phyloP scores from a whole-genome alignment of 1,140 invertebrate genomes.

The Leptonema lineaticorne region DNA sequence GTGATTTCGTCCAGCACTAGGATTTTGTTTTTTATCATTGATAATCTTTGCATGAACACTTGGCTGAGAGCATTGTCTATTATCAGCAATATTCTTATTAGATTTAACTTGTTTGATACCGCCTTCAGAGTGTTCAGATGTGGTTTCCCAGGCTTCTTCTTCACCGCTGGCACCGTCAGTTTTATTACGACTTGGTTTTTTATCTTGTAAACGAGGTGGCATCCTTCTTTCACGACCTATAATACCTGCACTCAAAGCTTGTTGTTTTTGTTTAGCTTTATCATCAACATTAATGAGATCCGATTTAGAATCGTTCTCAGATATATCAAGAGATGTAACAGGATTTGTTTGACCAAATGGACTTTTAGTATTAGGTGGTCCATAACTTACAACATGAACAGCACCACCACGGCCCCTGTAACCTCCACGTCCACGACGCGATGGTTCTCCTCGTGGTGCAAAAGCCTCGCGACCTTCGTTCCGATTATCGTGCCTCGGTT shows the following conservation, averaged over 20 bases:
- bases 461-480: constrained; percentile 62
- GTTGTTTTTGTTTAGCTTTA: constrained; percentile 69
- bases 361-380: constrained; percentile 73
- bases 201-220: constrained; percentile 45
- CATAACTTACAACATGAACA: constrained; percentile 64
- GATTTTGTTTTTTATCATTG: constrained; percentile 19
- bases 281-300: constrained; percentile 58
- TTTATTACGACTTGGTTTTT: constrained; percentile 39
- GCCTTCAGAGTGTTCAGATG: constrained; percentile 66
- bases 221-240: constrained; percentile 52
- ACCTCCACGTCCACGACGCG: constrained; percentile 71
- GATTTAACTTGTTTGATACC: constrained; percentile 45
- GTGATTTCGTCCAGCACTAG: constrained; percentile 29
- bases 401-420: neutral
- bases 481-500: constrained; percentile 44
- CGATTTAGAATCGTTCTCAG: constrained; percentile 49
- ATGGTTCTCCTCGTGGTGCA: constrained; percentile 80
- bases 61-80: neutral
- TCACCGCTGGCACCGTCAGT: constrained; percentile 49
- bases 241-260: constrained; percentile 65
- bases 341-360: constrained; percentile 67
- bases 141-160: constrained; percentile 70
- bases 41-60: neutral
- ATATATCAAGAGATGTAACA: constrained; percentile 51
- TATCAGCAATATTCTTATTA: neutral